Evolutionary conservation across 1,140 invertebrate genomes (phyloP).

Genomic region (Luehdorfia chinensis): DNA sequence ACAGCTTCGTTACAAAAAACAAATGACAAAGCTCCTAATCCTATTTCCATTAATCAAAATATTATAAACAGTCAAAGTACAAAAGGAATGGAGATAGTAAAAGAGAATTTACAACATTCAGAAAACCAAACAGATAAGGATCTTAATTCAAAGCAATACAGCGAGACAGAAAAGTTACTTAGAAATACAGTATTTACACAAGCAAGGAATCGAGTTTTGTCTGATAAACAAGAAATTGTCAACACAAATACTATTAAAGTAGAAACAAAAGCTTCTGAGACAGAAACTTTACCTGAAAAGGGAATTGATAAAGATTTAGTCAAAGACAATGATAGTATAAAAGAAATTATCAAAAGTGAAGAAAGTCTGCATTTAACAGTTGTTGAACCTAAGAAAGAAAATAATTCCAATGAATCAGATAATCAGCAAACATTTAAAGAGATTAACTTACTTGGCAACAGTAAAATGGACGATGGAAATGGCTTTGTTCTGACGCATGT

Average conservation of each 20-base stretch:
- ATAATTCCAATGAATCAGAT: conserved; percentile 11
- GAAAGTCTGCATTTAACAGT: conserved; percentile 12
- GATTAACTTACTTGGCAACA: conserved; percentile 22
- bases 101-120: conserved; percentile 3
- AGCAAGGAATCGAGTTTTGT: conserved; percentile 51
- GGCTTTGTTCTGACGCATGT: conserved; percentile 58
- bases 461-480: conserved; percentile 37
- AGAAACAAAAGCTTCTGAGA: conserved; percentile 7
- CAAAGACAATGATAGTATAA: conserved; percentile 7
- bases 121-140: conserved; percentile 7
- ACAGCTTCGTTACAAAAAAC: conserved; percentile 37
- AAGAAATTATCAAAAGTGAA: conserved; percentile 17
- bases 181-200: conserved; percentile 66
- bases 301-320: not conserved
- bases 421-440: conserved; percentile 13
- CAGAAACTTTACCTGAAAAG: conserved; percentile 7
- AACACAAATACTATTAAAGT: conserved; percentile 12
- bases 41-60: not conserved
- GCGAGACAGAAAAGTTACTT: conserved; percentile 56
- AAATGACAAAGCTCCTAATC: conserved; percentile 21
- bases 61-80: not conserved
- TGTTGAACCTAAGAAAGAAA: conserved; percentile 10
- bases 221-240: conserved; percentile 31
- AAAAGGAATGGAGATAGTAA: not conserved
- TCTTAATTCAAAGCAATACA: conserved; percentile 6